Conservation (phyloP, 2,797 vertebrate species). For the Heterohyrax brucei region DNA sequence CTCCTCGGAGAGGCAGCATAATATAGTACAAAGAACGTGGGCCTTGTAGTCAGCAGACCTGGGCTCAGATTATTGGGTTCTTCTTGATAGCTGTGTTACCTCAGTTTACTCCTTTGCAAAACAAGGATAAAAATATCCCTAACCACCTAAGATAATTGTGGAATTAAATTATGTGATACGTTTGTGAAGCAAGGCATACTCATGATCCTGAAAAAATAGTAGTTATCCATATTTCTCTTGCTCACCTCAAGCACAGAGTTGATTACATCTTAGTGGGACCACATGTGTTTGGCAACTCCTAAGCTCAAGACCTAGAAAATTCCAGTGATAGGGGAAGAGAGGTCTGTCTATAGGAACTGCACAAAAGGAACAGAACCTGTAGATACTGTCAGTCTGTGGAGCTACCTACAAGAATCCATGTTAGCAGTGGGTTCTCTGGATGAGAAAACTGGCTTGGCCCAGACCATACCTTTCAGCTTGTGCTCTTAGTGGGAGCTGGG, state of each 20-base stretch:
- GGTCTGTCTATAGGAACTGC: slow-evolving; percentile 6
- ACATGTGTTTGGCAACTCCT: background rate
- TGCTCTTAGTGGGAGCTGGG: slow-evolving; percentile 37
- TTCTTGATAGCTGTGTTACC: slow-evolving; percentile 18
- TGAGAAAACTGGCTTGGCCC: background rate
- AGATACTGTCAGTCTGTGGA: background rate
- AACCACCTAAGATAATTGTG: background rate
- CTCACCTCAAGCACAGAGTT: background rate
- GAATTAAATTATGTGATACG: slow-evolving; percentile 32
- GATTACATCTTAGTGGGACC: background rate
- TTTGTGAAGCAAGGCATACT: background rate
- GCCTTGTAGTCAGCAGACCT: background rate
- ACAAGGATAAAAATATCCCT: slow-evolving; percentile 14
- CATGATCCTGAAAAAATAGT: slow-evolving; percentile 29
- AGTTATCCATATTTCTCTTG: slow-evolving; percentile 37
- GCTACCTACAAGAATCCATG: background rate
- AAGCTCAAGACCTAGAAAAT: slow-evolving; percentile 59
- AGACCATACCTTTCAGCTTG: background rate
- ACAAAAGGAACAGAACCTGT: background rate
- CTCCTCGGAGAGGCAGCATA: background rate
- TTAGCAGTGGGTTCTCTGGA: slow-evolving; percentile 24
- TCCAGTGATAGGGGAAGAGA: background rate
- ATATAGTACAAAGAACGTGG: slow-evolving; percentile 32
- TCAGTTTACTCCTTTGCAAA: slow-evolving; percentile 60
- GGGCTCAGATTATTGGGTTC: slow-evolving; percentile 1